phyloP scores from a whole-genome alignment of 2,113 vertebrate genomes.

The Corapipo altera region DNA sequence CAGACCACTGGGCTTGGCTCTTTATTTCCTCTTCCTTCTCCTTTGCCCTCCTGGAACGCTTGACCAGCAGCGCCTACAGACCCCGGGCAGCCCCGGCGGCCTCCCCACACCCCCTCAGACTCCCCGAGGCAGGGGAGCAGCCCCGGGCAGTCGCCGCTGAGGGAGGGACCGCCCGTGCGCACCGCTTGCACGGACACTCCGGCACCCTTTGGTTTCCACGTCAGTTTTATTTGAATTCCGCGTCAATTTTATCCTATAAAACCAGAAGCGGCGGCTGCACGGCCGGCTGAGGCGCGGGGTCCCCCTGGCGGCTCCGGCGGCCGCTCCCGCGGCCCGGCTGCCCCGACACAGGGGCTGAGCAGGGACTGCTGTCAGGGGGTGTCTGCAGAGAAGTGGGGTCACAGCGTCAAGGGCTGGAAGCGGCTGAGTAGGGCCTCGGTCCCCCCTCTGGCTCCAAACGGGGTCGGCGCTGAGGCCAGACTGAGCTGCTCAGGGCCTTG shows the following conservation, averaged over 20 bases:
- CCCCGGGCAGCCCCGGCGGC: fast-evolving
- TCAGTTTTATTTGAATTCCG: background rate
- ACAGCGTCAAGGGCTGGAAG: background rate
- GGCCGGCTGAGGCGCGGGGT: background rate
- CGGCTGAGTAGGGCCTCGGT: fast-evolving
- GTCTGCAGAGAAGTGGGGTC: background rate
- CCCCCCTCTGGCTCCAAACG: fast-evolving
- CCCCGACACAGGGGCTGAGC: background rate
- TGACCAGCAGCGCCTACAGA: background rate
- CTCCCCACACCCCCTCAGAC: fast-evolving
- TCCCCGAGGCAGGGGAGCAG: background rate
- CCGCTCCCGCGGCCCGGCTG: background rate
- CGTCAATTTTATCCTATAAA: background rate
- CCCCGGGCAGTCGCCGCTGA: too few relatives aligned
- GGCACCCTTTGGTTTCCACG: background rate
- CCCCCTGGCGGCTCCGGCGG: background rate
- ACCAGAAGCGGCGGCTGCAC: too few relatives aligned
- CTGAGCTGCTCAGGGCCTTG: background rate
- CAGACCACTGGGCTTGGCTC: background rate
- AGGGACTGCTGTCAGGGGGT: fast-evolving
- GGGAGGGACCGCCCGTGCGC: background rate
- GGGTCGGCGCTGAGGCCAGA: fast-evolving
- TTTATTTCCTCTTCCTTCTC: background rate
- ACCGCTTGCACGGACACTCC: background rate
- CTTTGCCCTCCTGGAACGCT: background rate